Conservation (phyloP, 2,797 vertebrate species). For the Clangula hyemalis region DNA sequence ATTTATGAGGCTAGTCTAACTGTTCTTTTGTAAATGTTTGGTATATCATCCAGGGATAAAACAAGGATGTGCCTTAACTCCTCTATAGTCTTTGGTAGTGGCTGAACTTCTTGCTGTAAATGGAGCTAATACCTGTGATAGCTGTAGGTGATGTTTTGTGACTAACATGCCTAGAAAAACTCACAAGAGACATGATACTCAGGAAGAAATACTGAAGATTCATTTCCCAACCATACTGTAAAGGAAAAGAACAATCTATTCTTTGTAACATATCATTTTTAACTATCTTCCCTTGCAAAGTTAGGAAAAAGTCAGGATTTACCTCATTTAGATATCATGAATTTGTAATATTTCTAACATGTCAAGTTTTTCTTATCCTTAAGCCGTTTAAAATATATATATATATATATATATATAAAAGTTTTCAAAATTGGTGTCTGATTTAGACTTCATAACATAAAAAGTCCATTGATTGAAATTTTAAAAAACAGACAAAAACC, state of each 20-base stretch:
- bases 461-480: not conserved
- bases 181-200: not conserved
- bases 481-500: fast-evolving
- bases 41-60: not conserved
- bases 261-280: not conserved
- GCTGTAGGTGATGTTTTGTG: not conserved
- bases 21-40: not conserved
- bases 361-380: not conserved
- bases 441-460: not conserved
- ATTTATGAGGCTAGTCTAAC: not conserved
- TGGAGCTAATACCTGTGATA: not conserved
- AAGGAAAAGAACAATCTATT: not conserved
- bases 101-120: not conserved
- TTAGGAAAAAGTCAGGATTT: not conserved
- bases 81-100: not conserved
- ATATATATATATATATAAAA: no score
- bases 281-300: not conserved
- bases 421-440: not conserved
- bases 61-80: not conserved
- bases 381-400: no score
- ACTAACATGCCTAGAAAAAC: not conserved
- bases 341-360: not conserved
- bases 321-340: not conserved
- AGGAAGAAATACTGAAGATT: not conserved
- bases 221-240: not conserved